A percentile compares a stretch with the other conserved stretches of the same genome.
Evolutionary conservation across 2,113 vertebrate genomes (phyloP).

Genomic region (Manacus vitellinus): DNA sequence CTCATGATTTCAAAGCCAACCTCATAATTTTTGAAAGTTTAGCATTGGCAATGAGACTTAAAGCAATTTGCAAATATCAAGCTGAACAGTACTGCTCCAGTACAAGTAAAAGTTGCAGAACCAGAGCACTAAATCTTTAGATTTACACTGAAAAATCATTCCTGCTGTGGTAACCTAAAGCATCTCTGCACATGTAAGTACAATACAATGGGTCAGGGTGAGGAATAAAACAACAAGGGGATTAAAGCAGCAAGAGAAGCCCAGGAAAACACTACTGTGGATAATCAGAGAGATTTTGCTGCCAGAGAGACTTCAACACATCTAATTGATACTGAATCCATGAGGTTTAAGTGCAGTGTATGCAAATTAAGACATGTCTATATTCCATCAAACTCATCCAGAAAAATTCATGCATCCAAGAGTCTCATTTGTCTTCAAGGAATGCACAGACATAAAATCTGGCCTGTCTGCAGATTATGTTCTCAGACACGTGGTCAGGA

Average conservation of each 20-base stretch:
- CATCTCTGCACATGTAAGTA: not conserved
- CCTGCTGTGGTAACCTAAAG: not conserved
- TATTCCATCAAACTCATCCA: not conserved
- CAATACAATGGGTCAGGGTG: not conserved
- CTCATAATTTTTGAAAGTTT: not conserved
- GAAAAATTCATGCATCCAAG: not conserved
- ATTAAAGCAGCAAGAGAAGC: not conserved
- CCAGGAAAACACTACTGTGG: not conserved
- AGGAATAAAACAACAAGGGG: not conserved
- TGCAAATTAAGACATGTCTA: not conserved
- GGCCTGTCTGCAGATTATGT: not conserved
- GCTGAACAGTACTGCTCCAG: not conserved
- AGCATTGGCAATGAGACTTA: not conserved
- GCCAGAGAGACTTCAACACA: not conserved
- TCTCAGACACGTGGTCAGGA: not conserved
- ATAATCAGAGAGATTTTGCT: not conserved
- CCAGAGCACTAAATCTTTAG: not conserved
- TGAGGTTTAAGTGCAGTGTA: not conserved
- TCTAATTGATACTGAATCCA: not conserved
- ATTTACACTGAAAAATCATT: not conserved
- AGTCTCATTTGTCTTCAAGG: not conserved
- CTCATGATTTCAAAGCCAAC: not conserved
- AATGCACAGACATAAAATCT: not conserved
- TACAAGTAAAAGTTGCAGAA: not conserved
- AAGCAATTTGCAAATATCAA: not conserved